A percentile compares a stretch with the other conserved stretches of the same genome.
Evolutionary conservation across 2,113 vertebrate genomes (phyloP).

Genomic region (Notothenia rossii): DNA sequence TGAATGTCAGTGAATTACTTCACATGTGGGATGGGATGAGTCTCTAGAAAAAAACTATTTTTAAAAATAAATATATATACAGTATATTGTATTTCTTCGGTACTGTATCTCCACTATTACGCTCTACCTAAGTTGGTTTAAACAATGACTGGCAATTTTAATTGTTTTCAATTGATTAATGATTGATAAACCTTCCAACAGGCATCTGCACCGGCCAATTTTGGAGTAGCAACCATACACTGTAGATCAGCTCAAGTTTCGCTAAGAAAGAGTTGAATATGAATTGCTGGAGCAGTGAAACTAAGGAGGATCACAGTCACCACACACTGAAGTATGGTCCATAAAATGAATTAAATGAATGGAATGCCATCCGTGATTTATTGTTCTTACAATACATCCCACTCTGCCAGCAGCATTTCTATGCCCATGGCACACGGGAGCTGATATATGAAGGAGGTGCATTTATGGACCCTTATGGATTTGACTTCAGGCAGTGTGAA

Average conservation of each 20-base stretch:
- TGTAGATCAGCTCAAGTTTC: too few species aligned
- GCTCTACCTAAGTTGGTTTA: too few species aligned
- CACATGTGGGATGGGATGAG: too few species aligned
- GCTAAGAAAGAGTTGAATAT: not conserved
- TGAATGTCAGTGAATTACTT: too few species aligned
- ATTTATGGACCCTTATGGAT: not conserved
- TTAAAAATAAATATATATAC: too few species aligned
- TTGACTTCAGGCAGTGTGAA: constrained; percentile 4
- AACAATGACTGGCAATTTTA: not conserved
- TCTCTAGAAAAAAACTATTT: too few species aligned
- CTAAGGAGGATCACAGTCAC: not conserved
- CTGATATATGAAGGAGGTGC: not conserved
- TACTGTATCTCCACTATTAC: too few species aligned
- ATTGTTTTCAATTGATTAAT: not conserved
- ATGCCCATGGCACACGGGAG: constrained; percentile 6
- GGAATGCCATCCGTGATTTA: not conserved
- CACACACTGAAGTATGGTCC: not conserved
- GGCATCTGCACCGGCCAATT: not conserved
- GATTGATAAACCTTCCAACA: not conserved
- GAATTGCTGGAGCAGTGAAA: not conserved
- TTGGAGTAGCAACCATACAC: not conserved
- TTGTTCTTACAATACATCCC: not conserved
- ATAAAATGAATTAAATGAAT: not conserved
- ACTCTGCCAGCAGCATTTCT: not conserved
- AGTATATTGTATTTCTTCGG: too few species aligned